These are phyloP conservation scores for Barnardius zonarius DNA, from an alignment of 2,113 vertebrate species.

Conservation along the genomic window DNA sequence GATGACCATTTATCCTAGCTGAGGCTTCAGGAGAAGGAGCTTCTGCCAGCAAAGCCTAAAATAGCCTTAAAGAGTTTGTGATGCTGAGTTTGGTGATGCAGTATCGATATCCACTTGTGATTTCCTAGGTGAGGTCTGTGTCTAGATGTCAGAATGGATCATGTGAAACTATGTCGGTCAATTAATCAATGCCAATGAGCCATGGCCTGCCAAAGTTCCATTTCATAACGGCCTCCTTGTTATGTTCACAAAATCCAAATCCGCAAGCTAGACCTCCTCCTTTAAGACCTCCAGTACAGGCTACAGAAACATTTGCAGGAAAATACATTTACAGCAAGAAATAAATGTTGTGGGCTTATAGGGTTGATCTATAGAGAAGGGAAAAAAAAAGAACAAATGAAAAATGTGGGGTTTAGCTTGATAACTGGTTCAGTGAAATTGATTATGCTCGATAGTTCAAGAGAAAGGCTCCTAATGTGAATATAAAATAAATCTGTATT, in stretches of 20 bases:
- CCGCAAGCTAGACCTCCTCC: neutral
- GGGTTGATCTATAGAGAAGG: neutral
- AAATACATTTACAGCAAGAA: neutral
- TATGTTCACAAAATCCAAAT: conserved; percentile 29
- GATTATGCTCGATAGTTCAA: neutral
- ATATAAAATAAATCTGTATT: neutral
- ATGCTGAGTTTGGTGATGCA: conserved; percentile 41
- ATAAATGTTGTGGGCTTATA: neutral
- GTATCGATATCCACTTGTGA: conserved; percentile 31
- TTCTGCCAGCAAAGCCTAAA: neutral
- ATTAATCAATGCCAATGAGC: conserved; percentile 85
- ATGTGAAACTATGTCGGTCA: conserved; percentile 77
- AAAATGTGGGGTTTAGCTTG: neutral
- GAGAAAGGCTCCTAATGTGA: neutral
- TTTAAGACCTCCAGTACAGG: neutral
- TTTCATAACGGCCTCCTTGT: conserved; percentile 53
- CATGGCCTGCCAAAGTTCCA: conserved; percentile 69
- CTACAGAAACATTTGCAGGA: neutral
- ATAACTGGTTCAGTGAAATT: neutral
- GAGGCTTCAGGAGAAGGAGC: neutral
- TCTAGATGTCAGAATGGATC: conserved; percentile 78
- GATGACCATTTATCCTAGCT: neutral
- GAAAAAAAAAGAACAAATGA: too few relatives aligned
- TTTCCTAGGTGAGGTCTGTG: conserved; percentile 77
- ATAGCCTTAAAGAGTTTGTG: neutral